Base-by-base conservation (phyloP, 2,113 vertebrate species). In the Mirza zaza region DNA sequence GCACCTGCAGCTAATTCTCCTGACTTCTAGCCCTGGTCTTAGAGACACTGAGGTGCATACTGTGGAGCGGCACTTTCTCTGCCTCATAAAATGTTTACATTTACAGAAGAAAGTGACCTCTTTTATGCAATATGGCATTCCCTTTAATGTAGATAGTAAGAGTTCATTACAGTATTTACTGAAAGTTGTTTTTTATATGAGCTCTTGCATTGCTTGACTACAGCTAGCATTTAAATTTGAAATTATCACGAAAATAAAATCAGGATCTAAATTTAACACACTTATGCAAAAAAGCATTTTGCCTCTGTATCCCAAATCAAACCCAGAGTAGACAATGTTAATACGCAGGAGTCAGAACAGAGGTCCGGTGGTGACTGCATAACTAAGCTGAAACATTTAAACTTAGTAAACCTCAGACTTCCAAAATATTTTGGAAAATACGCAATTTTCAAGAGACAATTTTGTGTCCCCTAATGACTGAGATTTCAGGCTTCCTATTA, bases 1-100 rank as follows among this genome's bases (percentile, higher is more conserved):
- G 98, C 94, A 99, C 99, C 99, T 99, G 99, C 98, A 99, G 99
- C 98, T 99, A 98, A 98, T 99, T 99, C 98, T 99, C 98, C 90
- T 98, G 99, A 98, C 97, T 98, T 96, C 97, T 98, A 98, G 98
- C 93, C n/a, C 98, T 95, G 98, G 98, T 99, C 97, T 97, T 98
- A 98, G 97, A 98, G 98, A 95, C 97, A 98, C 97, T 98, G 98
- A 98, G 98, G 98, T 95, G 98, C 82, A 88, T 73, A 98, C 96
- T 95, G 98, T 84, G 97, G 8, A 97, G 97, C 85, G 98, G 29
- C 18, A 95, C 98, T 92, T 97, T 97, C 48, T 89, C 87, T 2
- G 97, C 98, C 93, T 97, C 98, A 55, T 87, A 87, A 97, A 97
- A 98, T 94, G 95, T 94, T 96, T 82, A 92, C 90, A 39, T 75